Evolutionary conservation across 2,888 invertebrate genomes (phyloP), one percentile per base, ranked within the genome.

Genomic region (Tholera decimalis): DNA sequence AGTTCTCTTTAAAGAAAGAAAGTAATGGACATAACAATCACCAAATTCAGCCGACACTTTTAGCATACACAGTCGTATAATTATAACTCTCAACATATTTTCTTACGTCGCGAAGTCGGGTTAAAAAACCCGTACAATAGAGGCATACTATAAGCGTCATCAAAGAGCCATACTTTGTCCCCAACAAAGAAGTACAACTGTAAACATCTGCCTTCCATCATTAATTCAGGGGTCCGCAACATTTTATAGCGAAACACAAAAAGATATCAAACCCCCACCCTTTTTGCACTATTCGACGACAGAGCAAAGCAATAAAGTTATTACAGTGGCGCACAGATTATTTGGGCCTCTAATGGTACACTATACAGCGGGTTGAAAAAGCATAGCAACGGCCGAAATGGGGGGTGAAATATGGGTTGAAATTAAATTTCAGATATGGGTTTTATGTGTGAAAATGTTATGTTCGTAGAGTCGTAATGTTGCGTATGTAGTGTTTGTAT

Each of bases 271-370:
- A 69, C 43, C 43, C 43, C 47, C 15, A 44, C 47, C 74, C 61
- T 75, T 79, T 78, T 74, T 78, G 50, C 74, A 80, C 63, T 77
- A 65, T 74, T 72, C 53, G 69, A 64, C 54, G 63, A 65, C 67
- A 66, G 61, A 43, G 24, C 41, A 53, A 51, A 49, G 66, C 71
- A 77, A 82, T 82, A 77, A 77, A 80, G 74, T 74, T 80, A 80
- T 80, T 74, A 80, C 70, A 56, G 63, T 30, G 39, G 9, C 51
- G 49, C 30, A 58, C 50, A 46, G 73, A 70, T 77, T 82, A 69
- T 79, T 82, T 73, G 66, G 35, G 22, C 49, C 41, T 53, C 56
- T 54, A 58, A 65, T 70, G 46, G 24, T 37, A 26, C 46, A 56
- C 28, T 60, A 57, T 79, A 82, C 80, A 79, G 79, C 24, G 63